Conservation (phyloP, 2,888 invertebrate genomes). For the Hedya salicella region DNA sequence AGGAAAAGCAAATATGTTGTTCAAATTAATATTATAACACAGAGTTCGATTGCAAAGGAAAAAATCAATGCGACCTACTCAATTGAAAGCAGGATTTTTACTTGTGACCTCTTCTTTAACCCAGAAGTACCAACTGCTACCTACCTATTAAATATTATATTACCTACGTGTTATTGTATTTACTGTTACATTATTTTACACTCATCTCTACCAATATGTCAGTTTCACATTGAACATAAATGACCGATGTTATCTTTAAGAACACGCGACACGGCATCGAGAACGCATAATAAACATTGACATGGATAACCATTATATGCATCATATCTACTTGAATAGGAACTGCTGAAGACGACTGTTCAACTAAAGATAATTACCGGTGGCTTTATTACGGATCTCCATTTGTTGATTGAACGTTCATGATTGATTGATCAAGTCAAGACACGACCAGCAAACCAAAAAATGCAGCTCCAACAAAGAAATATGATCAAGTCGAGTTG, state of each 20-base stretch:
- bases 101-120: too few relatives aligned
- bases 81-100: too few relatives aligned
- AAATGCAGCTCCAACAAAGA: neutral
- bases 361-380: constrained; percentile 5
- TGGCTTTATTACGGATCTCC: constrained; percentile 11
- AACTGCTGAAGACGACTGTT: too few relatives aligned
- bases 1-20: too few relatives aligned
- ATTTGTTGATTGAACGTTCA: constrained; percentile 1
- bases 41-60: too few relatives aligned
- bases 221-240: constrained; percentile 14
- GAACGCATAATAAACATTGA: neutral
- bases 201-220: constrained; percentile 4
- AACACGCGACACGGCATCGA: constrained; percentile 8
- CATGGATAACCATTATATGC: neutral
- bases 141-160: too few relatives aligned
- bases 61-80: too few relatives aligned
- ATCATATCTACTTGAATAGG: neutral
- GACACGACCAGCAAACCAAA: neutral
- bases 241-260: constrained; percentile 15
- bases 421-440: neutral
- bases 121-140: too few relatives aligned
- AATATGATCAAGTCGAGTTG: too few relatives aligned
- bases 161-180: too few relatives aligned
- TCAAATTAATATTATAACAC: too few relatives aligned
- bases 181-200: too few relatives aligned